Percentiles rank a stretch among this genome's conserved stretches.
phyloP scores from a whole-genome alignment of 2,113 vertebrate genomes.

The Pomatostomus ruficeps region DNA sequence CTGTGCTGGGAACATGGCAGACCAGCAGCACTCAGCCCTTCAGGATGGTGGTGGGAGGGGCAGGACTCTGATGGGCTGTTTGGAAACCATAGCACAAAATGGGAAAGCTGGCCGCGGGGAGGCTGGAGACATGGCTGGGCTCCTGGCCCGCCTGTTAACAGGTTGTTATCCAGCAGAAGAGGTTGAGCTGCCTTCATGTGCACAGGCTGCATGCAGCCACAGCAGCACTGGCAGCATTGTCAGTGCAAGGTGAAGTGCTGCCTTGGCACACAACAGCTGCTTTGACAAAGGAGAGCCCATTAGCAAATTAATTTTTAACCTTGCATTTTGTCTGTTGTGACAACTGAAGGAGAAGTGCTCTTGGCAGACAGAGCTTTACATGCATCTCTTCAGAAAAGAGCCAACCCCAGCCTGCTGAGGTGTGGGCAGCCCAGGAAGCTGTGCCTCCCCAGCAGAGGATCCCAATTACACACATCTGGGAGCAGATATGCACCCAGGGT shows the following conservation, averaged over 20 bases:
- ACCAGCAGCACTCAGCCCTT: neutral
- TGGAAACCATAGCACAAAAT: neutral
- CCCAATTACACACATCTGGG: neutral
- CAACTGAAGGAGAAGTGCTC: neutral
- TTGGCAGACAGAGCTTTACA: neutral
- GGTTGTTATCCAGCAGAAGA: neutral
- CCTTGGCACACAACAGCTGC: neutral
- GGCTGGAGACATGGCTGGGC: neutral
- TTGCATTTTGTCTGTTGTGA: neutral
- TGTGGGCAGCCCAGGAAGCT: neutral
- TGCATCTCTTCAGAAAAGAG: neutral
- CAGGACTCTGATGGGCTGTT: neutral
- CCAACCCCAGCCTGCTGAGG: neutral
- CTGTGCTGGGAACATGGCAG: neutral
- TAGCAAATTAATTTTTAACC: constrained; percentile 37
- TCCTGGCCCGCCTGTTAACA: neutral
- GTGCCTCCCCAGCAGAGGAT: neutral
- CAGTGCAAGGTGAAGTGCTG: neutral
- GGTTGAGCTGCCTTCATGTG: neutral
- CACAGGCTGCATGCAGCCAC: neutral
- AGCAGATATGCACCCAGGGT: neutral
- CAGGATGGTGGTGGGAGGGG: neutral
- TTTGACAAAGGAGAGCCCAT: neutral
- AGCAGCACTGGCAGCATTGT: neutral
- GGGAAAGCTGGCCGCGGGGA: neutral